phyloP scores from a whole-genome alignment of 2,888 invertebrate genomes.

The Papilio demoleus region DNA sequence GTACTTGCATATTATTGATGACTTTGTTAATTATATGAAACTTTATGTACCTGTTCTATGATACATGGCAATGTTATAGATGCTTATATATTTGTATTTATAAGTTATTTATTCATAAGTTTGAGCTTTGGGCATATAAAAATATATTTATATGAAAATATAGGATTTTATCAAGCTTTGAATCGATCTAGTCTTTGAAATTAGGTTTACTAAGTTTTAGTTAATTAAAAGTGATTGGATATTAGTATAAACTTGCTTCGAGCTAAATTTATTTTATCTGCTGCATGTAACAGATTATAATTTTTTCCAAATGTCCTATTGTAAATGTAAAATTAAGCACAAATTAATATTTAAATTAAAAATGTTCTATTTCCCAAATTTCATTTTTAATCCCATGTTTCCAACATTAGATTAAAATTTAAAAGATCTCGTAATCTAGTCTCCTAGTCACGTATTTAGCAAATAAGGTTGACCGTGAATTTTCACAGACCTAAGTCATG shows the following conservation, averaged over 20 bases:
- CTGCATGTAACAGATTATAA: not conserved
- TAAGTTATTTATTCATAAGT: not conserved
- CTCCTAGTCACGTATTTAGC: not conserved
- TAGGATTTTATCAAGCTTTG: not conserved
- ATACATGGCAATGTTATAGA: not conserved
- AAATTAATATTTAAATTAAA: not conserved
- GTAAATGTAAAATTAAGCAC: not conserved
- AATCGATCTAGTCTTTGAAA: not conserved
- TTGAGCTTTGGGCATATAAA: not conserved
- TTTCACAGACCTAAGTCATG: not conserved
- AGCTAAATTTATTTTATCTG: not conserved
- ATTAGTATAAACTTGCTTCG: not conserved
- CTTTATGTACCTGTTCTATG: slow-evolving; percentile 1
- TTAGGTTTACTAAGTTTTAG: not conserved
- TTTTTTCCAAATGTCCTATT: not conserved
- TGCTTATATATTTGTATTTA: not conserved
- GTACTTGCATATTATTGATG: slow-evolving; percentile 5
- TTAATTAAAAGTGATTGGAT: not conserved
- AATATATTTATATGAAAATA: not conserved
- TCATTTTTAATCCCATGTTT: not conserved
- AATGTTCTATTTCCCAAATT: not conserved
- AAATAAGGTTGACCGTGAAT: not conserved
- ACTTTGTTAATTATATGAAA: not conserved
- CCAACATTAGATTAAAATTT: slow-evolving; percentile 1
- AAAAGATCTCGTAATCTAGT: slow-evolving; percentile 9